A percentile compares a stretch with the other conserved stretches of the same genome.
Evolutionary conservation across 1,140 invertebrate genomes (phyloP).

Genomic region (Acromyrmex heyeri): DNA sequence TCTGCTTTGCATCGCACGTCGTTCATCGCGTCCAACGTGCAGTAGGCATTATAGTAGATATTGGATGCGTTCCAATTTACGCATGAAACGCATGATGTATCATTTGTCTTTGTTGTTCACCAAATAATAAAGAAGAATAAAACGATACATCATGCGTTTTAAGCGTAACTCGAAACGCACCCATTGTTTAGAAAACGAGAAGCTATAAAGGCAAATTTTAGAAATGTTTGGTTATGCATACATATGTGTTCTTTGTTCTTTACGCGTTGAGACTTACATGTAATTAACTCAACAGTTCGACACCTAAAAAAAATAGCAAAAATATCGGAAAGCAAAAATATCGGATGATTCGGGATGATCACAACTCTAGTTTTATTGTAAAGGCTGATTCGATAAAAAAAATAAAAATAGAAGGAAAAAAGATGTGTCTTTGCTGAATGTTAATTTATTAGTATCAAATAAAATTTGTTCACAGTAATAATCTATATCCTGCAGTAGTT

Average conservation of each 20-base stretch:
- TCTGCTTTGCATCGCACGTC: too few relatives aligned
- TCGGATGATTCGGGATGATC: background rate
- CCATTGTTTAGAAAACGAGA: background rate
- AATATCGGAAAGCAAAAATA: background rate
- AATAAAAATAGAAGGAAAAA: background rate
- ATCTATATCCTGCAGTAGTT: background rate
- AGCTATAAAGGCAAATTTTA: background rate
- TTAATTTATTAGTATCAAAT: background rate
- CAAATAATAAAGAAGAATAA: too few relatives aligned
- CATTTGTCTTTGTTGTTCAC: too few relatives aligned
- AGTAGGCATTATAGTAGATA: background rate
- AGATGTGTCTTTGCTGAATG: background rate
- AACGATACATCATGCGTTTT: too few relatives aligned
- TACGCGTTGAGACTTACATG: background rate
- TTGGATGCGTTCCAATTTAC: too few relatives aligned
- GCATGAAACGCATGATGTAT: too few relatives aligned
- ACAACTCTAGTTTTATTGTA: background rate
- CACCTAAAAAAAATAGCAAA: background rate
- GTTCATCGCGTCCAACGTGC: too few relatives aligned
- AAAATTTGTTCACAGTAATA: background rate
- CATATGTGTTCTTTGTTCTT: background rate
- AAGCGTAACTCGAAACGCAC: too few relatives aligned
- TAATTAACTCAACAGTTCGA: background rate
- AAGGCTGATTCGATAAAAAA: background rate
- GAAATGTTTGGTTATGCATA: background rate